Evolutionary conservation across 2,888 invertebrate species (phyloP).

Genomic region (Rhamnusium bicolor): DNA sequence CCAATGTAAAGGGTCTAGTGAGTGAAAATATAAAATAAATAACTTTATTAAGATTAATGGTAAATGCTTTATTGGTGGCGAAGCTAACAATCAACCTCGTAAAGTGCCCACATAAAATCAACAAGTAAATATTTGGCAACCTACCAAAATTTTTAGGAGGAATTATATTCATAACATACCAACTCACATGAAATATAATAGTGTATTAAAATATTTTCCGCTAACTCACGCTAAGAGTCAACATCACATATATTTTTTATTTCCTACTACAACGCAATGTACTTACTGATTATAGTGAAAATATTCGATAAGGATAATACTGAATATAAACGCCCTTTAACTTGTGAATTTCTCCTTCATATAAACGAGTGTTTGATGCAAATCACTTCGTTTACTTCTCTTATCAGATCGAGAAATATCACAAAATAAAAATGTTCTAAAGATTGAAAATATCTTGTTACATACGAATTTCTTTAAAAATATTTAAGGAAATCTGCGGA

Average conservation of each 20-base stretch:
- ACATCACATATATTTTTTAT: constrained; percentile 43
- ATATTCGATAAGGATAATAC: constrained; percentile 60
- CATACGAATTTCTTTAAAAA: too few species aligned
- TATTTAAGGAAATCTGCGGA: too few species aligned
- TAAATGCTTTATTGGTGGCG: not conserved
- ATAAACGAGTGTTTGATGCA: constrained; percentile 62
- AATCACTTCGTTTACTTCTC: constrained; percentile 60
- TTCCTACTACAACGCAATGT: constrained; percentile 37
- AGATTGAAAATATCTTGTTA: constrained; percentile 4
- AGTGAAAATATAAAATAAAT: constrained; percentile 7
- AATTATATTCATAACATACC: constrained; percentile 27
- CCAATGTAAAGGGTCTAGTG: not conserved
- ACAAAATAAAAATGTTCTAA: constrained; percentile 16
- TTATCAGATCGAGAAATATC: constrained; percentile 50
- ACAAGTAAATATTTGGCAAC: constrained; percentile 29
- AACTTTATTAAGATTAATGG: constrained; percentile 15
- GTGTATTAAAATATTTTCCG: constrained; percentile 3
- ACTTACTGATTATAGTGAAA: constrained; percentile 54
- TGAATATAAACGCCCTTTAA: constrained; percentile 57
- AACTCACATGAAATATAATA: constrained; percentile 19
- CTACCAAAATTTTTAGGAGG: constrained; percentile 24
- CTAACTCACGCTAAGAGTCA: constrained; percentile 37
- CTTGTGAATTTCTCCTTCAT: constrained; percentile 57
- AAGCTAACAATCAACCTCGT: not conserved
- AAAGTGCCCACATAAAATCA: constrained; percentile 26